Conservation (phyloP, 2,797 vertebrate genomes). For the Lepus oiostolus region DNA sequence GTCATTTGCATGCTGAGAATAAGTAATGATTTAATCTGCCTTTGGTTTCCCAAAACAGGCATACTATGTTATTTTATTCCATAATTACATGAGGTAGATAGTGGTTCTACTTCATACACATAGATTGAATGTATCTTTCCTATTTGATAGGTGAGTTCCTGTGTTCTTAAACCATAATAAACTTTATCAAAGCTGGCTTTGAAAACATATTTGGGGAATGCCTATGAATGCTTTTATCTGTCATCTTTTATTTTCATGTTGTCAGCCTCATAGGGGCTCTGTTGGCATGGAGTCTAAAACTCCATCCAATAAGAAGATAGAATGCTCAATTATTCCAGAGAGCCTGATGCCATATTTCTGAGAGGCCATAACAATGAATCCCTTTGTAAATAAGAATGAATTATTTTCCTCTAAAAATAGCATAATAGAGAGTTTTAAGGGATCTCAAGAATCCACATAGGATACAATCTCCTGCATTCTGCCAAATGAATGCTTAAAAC, state of each 20-base stretch:
- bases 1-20: not conserved
- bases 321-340: slow-evolving; percentile 24
- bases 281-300: not conserved
- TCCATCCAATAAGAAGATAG: not conserved
- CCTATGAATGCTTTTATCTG: not conserved
- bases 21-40: not conserved
- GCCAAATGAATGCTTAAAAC: not conserved
- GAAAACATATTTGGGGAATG: not conserved
- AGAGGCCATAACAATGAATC: not conserved
- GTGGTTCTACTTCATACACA: not conserved
- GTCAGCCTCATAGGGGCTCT: not conserved
- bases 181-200: not conserved
- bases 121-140: not conserved
- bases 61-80: not conserved
- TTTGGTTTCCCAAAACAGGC: not conserved
- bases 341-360: not conserved
- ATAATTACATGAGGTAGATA: not conserved
- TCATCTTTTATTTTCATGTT: not conserved
- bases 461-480: not conserved
- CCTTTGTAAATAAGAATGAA: not conserved
- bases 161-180: not conserved
- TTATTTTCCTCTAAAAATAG: slow-evolving; percentile 14
- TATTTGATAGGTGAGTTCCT: not conserved
- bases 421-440: not conserved
- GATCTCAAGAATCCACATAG: not conserved